Percentiles rank a stretch among this genome's conserved stretches.
These are phyloP conservation scores for Chironomus striatipennis DNA, from an alignment of 1,140 invertebrate genomes.

Conservation along the genomic window DNA sequence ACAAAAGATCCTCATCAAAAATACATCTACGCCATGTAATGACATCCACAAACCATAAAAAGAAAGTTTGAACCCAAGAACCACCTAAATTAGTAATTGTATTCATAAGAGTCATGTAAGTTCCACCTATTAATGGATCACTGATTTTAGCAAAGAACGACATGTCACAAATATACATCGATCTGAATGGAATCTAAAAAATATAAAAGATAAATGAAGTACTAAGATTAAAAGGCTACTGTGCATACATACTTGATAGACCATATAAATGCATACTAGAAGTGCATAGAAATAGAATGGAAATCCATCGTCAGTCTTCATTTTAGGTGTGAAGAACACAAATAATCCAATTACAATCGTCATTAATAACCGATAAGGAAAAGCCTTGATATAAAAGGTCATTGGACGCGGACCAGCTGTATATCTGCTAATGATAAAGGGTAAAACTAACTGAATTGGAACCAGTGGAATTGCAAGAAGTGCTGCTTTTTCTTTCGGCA, in stretches of 20 bases:
- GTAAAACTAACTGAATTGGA: conserved; percentile 85
- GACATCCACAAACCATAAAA: conserved; percentile 86
- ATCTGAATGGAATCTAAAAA: conserved; percentile 32
- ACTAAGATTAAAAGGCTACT: conserved; percentile 31
- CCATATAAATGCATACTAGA: conserved; percentile 67
- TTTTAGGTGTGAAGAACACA: background rate
- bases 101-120: conserved; percentile 98
- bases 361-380: conserved; percentile 68
- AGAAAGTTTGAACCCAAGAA: conserved; percentile 91
- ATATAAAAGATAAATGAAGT: background rate
- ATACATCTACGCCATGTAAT: conserved; percentile 73
- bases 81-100: conserved; percentile 94
- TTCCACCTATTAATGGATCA: conserved; percentile 91
- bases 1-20: conserved; percentile 30
- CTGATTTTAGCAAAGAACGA: conserved; percentile 56
- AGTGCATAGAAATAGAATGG: conserved; percentile 73
- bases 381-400: conserved; percentile 74
- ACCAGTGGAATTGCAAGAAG: conserved; percentile 80
- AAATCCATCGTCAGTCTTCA: conserved; percentile 45
- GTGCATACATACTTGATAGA: conserved; percentile 75
- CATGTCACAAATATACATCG: conserved; percentile 62
- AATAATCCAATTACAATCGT: background rate
- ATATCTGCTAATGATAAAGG: conserved; percentile 62
- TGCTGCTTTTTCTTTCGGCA: conserved; percentile 86
- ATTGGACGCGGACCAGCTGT: conserved; percentile 76